Evolutionary conservation across 2,113 vertebrate genomes (phyloP), one percentile per base, ranked within the genome.

Genomic region (Phodopus roborovskii): DNA sequence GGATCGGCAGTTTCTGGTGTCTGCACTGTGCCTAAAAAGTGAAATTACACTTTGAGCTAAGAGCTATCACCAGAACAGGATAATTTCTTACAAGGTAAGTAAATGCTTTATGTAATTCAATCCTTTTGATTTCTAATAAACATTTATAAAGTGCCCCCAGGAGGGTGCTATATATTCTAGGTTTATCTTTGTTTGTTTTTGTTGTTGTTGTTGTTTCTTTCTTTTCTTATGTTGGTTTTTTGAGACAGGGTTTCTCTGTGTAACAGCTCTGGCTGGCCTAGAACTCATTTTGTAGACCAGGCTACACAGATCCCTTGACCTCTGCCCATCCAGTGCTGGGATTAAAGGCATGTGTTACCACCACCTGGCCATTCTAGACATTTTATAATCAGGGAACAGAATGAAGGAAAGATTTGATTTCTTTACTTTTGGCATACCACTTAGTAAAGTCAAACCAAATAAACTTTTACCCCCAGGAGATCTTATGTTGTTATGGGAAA

Each of bases 51-150:
- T 77, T 96, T 88, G 70, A 33, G 36, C 84, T 96, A 81, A 89
- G 50, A 89, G 39, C 68, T 93, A 53, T 96, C 94, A 92, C 4
- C 1, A 96, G 68, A 93, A 90, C 56, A 90, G 83, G 79, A 81
- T 68, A 94, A 77, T 97, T 70, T 96, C 95, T 97, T 96, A 92
- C 45, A 95, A 97, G 91, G 94, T 85, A 94, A 96, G 82, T 30
- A 33, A 96, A 96, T 66, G 13, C 73, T 96, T 96, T 91, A 89
- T 71, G 91, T 60, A 93, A 97, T 93, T 95, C 60, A 96, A 97
- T 73, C 58, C 82, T 77, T 94, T 62, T 93, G 94, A 36, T 82
- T 82, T 94, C 85, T 68, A 95, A 87, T 91, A 96, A 97, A 95
- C 45, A 92, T 94, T 97, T 96, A 96, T 88, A 94, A 92, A 96